Evolutionary conservation across 2,888 invertebrate species (phyloP).

Genomic region (Ophraella communa): DNA sequence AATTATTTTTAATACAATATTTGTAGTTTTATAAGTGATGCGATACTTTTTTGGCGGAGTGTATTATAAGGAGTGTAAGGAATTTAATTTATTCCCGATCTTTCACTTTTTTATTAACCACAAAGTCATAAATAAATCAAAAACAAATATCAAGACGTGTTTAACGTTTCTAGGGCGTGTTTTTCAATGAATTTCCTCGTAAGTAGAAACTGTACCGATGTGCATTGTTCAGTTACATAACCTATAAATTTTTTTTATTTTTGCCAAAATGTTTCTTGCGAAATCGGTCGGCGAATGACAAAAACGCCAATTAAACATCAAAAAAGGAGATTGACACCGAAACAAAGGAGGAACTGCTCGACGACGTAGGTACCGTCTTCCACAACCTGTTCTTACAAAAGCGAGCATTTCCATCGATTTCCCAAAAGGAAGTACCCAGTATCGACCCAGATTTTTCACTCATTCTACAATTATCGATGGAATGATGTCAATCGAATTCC

Average conservation of each 20-base stretch:
- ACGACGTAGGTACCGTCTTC: conserved; percentile 8
- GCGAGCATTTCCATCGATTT: conserved; percentile 29
- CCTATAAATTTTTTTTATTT: not conserved
- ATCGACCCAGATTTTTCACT: conserved; percentile 38
- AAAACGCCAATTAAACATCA: not conserved
- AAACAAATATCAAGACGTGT: no score
- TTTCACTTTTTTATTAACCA: no score
- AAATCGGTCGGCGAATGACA: not conserved
- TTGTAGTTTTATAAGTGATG: no score
- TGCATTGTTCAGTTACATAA: no score
- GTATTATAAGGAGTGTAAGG: no score
- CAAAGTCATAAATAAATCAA: no score
- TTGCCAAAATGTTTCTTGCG: not conserved
- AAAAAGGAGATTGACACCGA: conserved; percentile 2
- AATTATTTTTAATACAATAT: no score
- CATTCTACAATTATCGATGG: conserved; percentile 33
- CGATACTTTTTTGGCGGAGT: no score
- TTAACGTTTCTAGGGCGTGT: no score
- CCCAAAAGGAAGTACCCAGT: conserved; percentile 32
- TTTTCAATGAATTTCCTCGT: no score
- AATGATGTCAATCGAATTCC: conserved; percentile 36
- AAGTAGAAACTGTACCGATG: no score
- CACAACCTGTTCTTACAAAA: conserved; percentile 22
- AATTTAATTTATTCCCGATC: no score
- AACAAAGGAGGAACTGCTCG: conserved; percentile 28